Percentiles rank a stretch among this genome's conserved stretches.
Evolutionary conservation across 2,113 vertebrate genomes (phyloP).

Genomic region (Hyperoodon ampullatus): DNA sequence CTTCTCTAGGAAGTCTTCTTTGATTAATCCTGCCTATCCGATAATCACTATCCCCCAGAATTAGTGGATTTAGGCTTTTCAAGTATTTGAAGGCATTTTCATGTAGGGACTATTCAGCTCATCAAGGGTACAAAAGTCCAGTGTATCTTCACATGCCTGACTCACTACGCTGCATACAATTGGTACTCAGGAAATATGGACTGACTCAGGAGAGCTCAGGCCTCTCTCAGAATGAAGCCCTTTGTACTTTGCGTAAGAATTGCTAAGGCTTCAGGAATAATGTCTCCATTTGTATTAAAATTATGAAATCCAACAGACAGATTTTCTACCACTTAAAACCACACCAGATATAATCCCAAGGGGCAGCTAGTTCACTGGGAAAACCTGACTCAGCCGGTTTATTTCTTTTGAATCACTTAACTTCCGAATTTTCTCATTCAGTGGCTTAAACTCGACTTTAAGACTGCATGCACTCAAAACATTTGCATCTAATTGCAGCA

Average conservation of each 20-base stretch:
- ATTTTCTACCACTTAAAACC: conserved; percentile 39
- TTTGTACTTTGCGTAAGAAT: conserved; percentile 50
- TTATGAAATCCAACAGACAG: conserved; percentile 33
- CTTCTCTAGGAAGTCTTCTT: not conserved
- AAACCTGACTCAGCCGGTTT: conserved; percentile 73
- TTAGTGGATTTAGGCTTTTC: not conserved
- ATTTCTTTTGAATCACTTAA: conserved; percentile 76
- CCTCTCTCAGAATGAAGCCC: not conserved
- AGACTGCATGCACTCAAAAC: conserved; percentile 64
- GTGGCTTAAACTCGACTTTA: conserved; percentile 69
- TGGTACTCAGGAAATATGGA: not conserved
- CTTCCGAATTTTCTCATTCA: conserved; percentile 74
- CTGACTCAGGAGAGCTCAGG: not conserved
- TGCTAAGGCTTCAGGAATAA: not conserved
- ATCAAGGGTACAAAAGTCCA: not conserved
- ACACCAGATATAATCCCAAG: conserved; percentile 45
- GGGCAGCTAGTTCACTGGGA: conserved; percentile 53
- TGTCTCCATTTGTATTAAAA: conserved; percentile 57
- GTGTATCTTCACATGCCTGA: not conserved
- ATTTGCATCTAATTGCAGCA: conserved; percentile 78
- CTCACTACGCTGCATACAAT: not conserved
- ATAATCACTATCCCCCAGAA: not conserved
- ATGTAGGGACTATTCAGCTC: not conserved
- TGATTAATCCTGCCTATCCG: not conserved
- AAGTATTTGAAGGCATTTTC: not conserved